phyloP scores from a whole-genome alignment of 2,113 vertebrate species.

The Synchiropus splendidus region DNA sequence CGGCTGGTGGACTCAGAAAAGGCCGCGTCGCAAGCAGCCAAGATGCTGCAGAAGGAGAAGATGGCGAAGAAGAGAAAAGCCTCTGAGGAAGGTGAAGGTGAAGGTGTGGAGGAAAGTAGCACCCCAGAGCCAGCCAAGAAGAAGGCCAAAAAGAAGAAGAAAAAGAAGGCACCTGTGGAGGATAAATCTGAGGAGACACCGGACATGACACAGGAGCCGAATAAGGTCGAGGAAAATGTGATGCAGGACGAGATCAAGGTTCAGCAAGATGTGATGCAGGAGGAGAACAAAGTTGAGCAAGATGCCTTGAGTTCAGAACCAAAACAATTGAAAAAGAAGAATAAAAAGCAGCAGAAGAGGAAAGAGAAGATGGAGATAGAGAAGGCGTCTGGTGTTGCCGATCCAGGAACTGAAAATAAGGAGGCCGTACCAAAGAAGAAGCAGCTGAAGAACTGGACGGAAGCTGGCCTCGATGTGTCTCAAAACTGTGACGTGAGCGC shows the following conservation, averaged over 20 bases:
- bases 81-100: conserved; percentile 32
- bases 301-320: conserved; percentile 1
- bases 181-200: conserved; percentile 14
- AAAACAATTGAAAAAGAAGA: conserved; percentile 9
- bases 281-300: background rate
- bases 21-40: conserved; percentile 29
- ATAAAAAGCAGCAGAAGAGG: conserved; percentile 56
- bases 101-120: background rate
- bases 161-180: conserved; percentile 16
- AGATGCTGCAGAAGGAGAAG: conserved; percentile 50
- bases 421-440: conserved; percentile 42
- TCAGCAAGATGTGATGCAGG: background rate
- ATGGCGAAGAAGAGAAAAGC: conserved; percentile 68
- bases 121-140: conserved; percentile 32
- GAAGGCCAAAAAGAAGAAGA: conserved; percentile 38
- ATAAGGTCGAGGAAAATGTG: background rate
- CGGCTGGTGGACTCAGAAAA: conserved; percentile 65
- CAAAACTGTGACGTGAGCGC: conserved; percentile 73
- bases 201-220: background rate
- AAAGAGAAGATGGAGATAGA: conserved; percentile 18
- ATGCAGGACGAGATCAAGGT: background rate
- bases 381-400: background rate
- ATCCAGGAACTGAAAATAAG: background rate
- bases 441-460: conserved; percentile 78
- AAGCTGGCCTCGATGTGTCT: conserved; percentile 48